Conservation (phyloP, 2,113 vertebrate genomes). For the Ameiurus melas region DNA sequence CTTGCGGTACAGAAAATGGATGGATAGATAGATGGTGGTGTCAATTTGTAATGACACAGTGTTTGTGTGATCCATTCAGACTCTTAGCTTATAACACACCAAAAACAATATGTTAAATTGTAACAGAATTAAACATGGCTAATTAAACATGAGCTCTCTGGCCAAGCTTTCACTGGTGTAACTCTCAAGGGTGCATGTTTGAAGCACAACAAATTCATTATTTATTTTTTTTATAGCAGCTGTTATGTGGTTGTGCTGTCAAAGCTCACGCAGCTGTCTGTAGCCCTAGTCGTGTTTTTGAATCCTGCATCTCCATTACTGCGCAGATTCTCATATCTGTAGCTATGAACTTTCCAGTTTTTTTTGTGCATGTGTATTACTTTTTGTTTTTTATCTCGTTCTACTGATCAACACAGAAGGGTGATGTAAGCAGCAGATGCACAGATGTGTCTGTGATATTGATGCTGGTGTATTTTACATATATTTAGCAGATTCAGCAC, state of each 20-base stretch:
- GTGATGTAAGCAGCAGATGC: neutral
- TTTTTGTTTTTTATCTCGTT: neutral
- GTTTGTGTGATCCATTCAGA: neutral
- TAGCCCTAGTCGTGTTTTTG: neutral
- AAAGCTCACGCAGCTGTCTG: neutral
- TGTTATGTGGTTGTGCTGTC: neutral
- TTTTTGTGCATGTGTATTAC: no score
- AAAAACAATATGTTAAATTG: neutral
- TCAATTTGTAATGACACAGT: no score
- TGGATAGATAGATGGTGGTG: no score
- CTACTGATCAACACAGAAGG: neutral
- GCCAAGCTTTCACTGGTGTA: no score
- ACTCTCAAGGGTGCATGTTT: no score
- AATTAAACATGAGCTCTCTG: neutral
- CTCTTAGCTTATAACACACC: neutral
- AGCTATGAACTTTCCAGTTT: neutral
- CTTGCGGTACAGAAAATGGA: no score
- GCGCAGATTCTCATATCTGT: neutral
- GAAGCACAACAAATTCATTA: neutral
- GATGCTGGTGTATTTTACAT: neutral
- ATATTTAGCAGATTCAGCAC: neutral
- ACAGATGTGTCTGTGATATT: neutral
- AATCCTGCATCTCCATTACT: neutral
- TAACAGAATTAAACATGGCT: neutral
- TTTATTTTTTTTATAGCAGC: neutral